Base-by-base conservation (phyloP, 2,113 vertebrate species). In the Anhinga anhinga region DNA sequence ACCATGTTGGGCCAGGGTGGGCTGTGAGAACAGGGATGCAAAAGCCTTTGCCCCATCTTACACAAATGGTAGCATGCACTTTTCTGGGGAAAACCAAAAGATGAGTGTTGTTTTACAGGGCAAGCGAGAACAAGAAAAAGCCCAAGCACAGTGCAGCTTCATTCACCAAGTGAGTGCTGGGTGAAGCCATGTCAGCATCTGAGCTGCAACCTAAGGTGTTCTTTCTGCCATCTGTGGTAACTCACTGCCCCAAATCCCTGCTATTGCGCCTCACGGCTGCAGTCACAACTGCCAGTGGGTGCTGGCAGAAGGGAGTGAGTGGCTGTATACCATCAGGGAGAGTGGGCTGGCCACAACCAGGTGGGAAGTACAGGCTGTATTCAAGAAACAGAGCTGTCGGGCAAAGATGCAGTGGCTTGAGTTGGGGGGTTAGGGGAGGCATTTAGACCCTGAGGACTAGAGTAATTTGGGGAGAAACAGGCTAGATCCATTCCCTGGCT, bases 231-330 rank as follows among this genome's bases (percentile, higher is more conserved):
- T 30, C 52, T 44, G 7, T 85, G 30, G 34, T 34, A 72, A 10
- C 22, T 27, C 12, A 6, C 12, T 47, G 29, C 34, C 63, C 38
- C n/a, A 52, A 2, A 21, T 58, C 30, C 38, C 26, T 62, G 42
- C 44, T n/a, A 21, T 32, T 3, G 2, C 5, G 4, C 26, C n/a
- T 34, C 42, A 27, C 0, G 1, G 21, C 36, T 79, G 73, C 7
- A 2, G 42, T 38, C 44, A 23, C 73, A 36, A 26, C 12, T 62
- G 14, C 58, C 34, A 17, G 12, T 49, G 49, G 17, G 15, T 36
- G 55, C 50, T 82, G 59, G 12, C 32, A 49, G 25, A 13, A 38
- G 36, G 2, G 20, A 36, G 32, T 10, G 22, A 56, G 71, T 7
- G 14, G 76, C 65, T 36, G 26, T 73, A 17, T 73, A 59, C 20